Conservation (phyloP, 1,140 invertebrate genomes). For the Drosophila leontia region DNA sequence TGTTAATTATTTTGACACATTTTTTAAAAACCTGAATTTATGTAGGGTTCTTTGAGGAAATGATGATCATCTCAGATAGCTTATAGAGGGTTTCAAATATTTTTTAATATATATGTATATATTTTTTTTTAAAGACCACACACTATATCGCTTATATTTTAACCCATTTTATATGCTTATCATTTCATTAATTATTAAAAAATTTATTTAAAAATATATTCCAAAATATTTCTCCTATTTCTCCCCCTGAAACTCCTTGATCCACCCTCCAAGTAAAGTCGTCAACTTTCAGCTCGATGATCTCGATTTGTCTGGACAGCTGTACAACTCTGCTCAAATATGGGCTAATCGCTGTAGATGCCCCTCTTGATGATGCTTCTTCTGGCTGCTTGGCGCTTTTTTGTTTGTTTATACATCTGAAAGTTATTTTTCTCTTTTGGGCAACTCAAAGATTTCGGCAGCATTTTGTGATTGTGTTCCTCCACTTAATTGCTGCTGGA, state of each 20-base stretch:
- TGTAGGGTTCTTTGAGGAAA: background rate
- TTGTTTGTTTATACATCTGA: slow-evolving; percentile 74
- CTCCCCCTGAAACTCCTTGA: background rate
- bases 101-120: too few relatives aligned
- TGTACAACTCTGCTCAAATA: slow-evolving; percentile 42
- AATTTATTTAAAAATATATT: background rate
- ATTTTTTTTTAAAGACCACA: too few relatives aligned
- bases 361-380: slow-evolving; percentile 26
- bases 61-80: background rate
- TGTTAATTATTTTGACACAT: background rate
- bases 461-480: slow-evolving; percentile 59
- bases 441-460: slow-evolving; percentile 59
- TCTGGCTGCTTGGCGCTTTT: slow-evolving; percentile 51
- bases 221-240: too few relatives aligned
- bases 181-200: too few relatives aligned
- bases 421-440: slow-evolving; percentile 60
- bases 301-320: slow-evolving; percentile 38
- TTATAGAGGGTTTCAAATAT: background rate
- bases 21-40: background rate
- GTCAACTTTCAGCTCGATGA: slow-evolving; percentile 21
- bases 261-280: slow-evolving; percentile 14
- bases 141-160: too few relatives aligned
- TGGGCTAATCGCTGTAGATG: slow-evolving; percentile 54
- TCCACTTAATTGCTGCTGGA: slow-evolving; percentile 42
- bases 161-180: too few relatives aligned